Evolutionary conservation across 2,888 invertebrate species (phyloP), one percentile per base, ranked within the genome.

Genomic region (Cyaniris semiargus): DNA sequence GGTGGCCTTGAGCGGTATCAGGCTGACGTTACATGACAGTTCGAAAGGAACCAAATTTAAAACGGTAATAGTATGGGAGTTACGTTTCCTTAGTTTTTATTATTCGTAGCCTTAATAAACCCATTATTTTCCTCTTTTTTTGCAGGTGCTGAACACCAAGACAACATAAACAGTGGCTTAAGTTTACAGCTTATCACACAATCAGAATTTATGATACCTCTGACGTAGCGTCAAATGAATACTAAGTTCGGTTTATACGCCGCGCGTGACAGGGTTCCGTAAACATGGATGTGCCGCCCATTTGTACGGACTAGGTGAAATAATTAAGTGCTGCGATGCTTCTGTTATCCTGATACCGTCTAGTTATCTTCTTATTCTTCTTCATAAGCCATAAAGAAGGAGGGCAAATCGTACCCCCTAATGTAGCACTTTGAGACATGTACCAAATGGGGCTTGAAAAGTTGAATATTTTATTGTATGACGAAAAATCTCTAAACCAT

Each of bases 121-220:
- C 8, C 10, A 38, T 38, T 38, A 38, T 27, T 5, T 27, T 15
- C 66, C 66, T 15, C 60, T 1, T 60, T 58, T 58, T 60, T 66
- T 66, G 66, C 66, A 66, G 27, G 23, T 53, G 48, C 23, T 53
- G 48, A 27, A 74, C 44, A 72, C 38, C 44, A 72, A 44, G 74
- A 53, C 34, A 74, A 53, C 74, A 53, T 74, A 74, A 74, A 53
- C 74, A 74, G 74, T 74, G 74, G 74, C 74, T 74, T 74, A 74
- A 76, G 76, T 71, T 76, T 76, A 76, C 31, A 71, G 78, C 75
- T 79, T 58, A 77, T 79, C 76, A 23, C 76, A 81, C 86, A 86
- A 86, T 86, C 86, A 85, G 85, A 85, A 86, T 86, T 86, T 86
- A 86, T 86, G 84, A 82, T 80, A 81, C 79, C 81, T 79, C 81